Base-by-base conservation (phyloP, 2,113 vertebrate genomes). In the Pseudois nayaur region DNA sequence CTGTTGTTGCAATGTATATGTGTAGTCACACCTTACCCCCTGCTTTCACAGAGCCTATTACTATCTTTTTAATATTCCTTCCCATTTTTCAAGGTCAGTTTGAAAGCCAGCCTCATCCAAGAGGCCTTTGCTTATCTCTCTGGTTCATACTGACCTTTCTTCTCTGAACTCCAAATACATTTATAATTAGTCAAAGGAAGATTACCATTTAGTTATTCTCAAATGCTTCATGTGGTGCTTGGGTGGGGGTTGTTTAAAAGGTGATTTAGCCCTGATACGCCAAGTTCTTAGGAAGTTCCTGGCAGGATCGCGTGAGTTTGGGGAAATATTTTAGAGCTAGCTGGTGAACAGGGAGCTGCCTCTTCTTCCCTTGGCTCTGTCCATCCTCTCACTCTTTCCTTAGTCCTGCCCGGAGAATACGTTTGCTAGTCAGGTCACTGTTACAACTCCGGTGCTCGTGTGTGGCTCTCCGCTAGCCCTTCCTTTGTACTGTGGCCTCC, bases 91-190 rank as follows among this genome's bases (percentile, higher is more conserved):
- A 84, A 87, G 78, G 62, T 87, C 89, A 87, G 0, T 74, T 92
- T 8, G 71, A 79, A 86, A 71, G 55, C 29, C 87, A 83, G 5
- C 17, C 50, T 71, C 74, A 87, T 60, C 86, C 27, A 55, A n/a
- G 13, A 50, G 27, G n/a, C 9, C 17, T 74, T 83, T 92, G 40
- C 19, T 87, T 31, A 86, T 94, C 45, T 71, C n/a, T 93, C 29
- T 9, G 54, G 16, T 9, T 89, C 45, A 92, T 29, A 59, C 88
- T 91, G 88, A 88, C 36, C 43, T 90, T 59, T 90, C 81, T 62
- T 95, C 40, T 94, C 60, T 94, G 43, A 95, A 91, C n/a, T 92
- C n/a, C 54, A 90, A 74, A 90, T 85, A 14, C 40, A 31, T 84
- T 87, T 60, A 64, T 95, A 87, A 96, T 71, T 93, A 84, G 13